These are phyloP conservation scores for Amorpha juglandis DNA, from an alignment of 2,888 invertebrate genomes.

Conservation along the genomic window DNA sequence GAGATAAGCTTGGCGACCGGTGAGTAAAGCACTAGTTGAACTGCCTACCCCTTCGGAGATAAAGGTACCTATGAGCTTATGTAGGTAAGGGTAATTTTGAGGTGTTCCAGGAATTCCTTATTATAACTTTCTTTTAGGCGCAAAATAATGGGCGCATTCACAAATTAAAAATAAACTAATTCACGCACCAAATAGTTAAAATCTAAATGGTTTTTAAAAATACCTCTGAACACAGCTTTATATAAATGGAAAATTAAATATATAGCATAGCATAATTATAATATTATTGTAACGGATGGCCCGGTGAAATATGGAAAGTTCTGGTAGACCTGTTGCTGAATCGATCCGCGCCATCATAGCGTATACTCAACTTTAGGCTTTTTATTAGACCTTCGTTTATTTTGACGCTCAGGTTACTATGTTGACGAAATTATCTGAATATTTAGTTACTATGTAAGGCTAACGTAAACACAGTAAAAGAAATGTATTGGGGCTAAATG, in stretches of 20 bases:
- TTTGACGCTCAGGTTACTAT: conserved; percentile 34
- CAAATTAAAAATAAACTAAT: too few relatives aligned
- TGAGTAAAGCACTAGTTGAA: too few relatives aligned
- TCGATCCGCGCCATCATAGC: conserved; percentile 63
- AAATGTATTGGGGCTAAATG: conserved; percentile 13
- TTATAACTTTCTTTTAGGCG: too few relatives aligned
- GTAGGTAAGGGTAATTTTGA: too few relatives aligned
- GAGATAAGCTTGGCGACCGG: too few relatives aligned
- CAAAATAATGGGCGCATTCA: too few relatives aligned
- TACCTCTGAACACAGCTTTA: too few relatives aligned
- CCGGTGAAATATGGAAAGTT: conserved; percentile 39
- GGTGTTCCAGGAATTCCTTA: too few relatives aligned
- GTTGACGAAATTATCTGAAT: conserved; percentile 3
- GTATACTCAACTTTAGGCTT: conserved; percentile 51
- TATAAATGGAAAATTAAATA: not conserved
- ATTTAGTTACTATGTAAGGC: conserved; percentile 3
- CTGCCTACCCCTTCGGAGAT: too few relatives aligned
- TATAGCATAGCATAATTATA: not conserved
- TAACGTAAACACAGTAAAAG: conserved; percentile 14
- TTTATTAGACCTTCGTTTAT: conserved; percentile 44
- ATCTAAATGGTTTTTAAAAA: too few relatives aligned
- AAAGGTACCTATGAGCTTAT: too few relatives aligned
- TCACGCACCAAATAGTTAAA: too few relatives aligned
- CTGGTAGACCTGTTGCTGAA: conserved; percentile 70
- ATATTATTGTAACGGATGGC: not conserved